phyloP scores from a whole-genome alignment of 2,113 vertebrate species.

The Gnathonemus longibarbis region DNA sequence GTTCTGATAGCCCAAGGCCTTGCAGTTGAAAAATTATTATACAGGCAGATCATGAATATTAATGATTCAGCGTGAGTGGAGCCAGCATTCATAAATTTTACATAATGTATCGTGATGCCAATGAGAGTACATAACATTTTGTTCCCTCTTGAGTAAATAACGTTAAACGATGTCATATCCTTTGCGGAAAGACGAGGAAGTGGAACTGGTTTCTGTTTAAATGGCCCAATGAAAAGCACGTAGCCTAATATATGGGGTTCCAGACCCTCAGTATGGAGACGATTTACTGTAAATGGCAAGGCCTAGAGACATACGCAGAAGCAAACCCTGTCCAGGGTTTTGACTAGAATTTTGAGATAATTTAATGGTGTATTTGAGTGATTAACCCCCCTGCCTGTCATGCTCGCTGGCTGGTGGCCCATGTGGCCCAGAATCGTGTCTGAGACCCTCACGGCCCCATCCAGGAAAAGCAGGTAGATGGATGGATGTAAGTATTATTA shows the following conservation, averaged over 20 bases:
- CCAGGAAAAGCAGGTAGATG: background rate
- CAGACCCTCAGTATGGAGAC: background rate
- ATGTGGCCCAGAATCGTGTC: background rate
- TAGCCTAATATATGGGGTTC: background rate
- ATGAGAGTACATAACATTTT: background rate
- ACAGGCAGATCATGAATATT: conserved; percentile 9
- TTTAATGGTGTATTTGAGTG: background rate
- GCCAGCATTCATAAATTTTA: conserved; percentile 15
- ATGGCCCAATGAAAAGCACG: background rate
- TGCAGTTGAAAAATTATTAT: background rate
- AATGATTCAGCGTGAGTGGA: background rate
- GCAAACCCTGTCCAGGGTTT: background rate
- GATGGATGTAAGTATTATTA: background rate
- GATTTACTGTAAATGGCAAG: background rate
- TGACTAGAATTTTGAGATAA: background rate
- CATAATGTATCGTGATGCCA: background rate
- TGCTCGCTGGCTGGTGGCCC: background rate
- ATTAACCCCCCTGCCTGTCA: background rate
- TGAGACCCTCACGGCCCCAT: background rate
- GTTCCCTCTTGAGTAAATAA: background rate
- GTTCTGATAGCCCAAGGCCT: background rate
- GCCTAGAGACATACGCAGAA: background rate
- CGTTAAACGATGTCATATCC: background rate
- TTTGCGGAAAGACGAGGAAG: background rate
- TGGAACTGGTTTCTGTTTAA: background rate